Conservation (phyloP, 1,140 invertebrate species). For the Drosophila bocki region DNA sequence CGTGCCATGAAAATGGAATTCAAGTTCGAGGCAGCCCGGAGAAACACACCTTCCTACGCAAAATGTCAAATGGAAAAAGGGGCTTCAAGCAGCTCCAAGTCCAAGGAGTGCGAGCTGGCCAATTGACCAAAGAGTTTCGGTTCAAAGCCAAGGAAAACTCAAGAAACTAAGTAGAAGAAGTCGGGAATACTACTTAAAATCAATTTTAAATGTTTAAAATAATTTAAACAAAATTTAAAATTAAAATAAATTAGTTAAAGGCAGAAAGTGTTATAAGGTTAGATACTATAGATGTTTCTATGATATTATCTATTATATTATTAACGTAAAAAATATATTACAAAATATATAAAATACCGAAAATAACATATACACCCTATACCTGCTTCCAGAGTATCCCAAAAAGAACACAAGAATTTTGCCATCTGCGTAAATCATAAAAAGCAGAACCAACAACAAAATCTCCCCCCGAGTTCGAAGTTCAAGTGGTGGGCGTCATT, state of each 20-base stretch:
- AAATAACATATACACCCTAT: background rate
- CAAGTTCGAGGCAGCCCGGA: constrained; percentile 22
- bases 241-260: background rate
- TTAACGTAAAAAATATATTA: too few species aligned
- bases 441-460: constrained; percentile 41
- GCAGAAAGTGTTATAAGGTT: too few species aligned
- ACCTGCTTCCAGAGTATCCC: background rate
- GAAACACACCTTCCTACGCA: constrained; percentile 57
- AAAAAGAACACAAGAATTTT: constrained; percentile 10
- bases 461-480: constrained; percentile 26
- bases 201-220: background rate
- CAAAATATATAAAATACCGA: too few species aligned
- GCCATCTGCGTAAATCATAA: constrained; percentile 70
- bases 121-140: constrained; percentile 61
- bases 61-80: constrained; percentile 9
- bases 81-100: background rate
- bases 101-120: constrained; percentile 15
- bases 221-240: too few species aligned
- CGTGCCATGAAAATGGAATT: constrained; percentile 54
- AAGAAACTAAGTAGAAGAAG: background rate
- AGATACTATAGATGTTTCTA: too few species aligned
- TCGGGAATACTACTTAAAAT: background rate
- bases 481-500: constrained; percentile 40
- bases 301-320: too few species aligned
- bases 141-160: constrained; percentile 3